Evolutionary conservation across 2,113 vertebrate species (phyloP).

Genomic region (Athene noctua): DNA sequence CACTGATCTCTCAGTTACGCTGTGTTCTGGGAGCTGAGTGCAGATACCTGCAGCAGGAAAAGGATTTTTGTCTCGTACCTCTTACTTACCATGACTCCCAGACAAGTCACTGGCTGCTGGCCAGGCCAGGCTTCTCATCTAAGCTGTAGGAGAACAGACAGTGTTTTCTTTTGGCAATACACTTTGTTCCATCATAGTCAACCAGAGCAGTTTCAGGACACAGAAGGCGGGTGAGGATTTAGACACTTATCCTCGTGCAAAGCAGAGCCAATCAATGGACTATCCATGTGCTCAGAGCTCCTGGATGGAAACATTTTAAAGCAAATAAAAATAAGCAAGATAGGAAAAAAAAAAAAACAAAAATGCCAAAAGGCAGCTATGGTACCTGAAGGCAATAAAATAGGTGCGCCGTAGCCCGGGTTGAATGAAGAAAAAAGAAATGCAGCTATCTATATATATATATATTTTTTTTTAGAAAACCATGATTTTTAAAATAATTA

Average conservation of each 20-base stretch:
- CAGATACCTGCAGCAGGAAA: not conserved
- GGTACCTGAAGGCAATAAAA: not conserved
- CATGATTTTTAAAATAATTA: not conserved
- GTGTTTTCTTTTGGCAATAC: not conserved
- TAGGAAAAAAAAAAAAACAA: not conserved
- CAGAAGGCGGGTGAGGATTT: not conserved
- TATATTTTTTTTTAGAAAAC: not conserved
- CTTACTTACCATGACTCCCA: not conserved
- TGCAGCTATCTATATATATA: not conserved
- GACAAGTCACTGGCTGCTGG: not conserved
- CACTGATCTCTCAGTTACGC: fast-evolving
- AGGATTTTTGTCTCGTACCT: not conserved
- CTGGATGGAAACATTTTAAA: not conserved
- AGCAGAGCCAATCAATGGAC: not conserved
- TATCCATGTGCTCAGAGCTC: not conserved
- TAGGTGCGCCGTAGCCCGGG: fast-evolving
- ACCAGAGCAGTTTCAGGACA: not conserved
- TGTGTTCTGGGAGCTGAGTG: not conserved
- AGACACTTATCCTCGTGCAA: not conserved
- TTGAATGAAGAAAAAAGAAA: not conserved
- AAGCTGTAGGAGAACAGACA: not conserved
- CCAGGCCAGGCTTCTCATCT: not conserved
- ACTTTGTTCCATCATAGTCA: not conserved
- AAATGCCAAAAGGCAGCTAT: not conserved
- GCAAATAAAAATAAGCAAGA: not conserved